Evolutionary conservation across 2,888 invertebrate species (phyloP).

Genomic region (Conops quadrifasciatus): DNA sequence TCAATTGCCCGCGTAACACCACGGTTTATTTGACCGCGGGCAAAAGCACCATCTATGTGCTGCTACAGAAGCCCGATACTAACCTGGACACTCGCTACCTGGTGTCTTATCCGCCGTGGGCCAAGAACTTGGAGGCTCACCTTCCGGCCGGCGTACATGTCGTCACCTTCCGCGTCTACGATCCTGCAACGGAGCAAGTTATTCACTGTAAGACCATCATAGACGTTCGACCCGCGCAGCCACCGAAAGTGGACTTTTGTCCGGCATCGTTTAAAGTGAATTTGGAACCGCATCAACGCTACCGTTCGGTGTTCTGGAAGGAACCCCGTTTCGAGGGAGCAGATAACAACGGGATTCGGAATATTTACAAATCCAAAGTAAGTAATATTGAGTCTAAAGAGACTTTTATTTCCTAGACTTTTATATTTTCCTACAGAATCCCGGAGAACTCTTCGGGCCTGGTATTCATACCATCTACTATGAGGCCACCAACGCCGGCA

Average conservation of each 20-base stretch:
- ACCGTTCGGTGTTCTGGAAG: conserved; percentile 71
- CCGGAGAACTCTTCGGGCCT: conserved; percentile 70
- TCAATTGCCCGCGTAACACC: conserved; percentile 73
- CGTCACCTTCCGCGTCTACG: conserved; percentile 70
- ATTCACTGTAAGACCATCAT: conserved; percentile 71
- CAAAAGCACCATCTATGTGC: conserved; percentile 57
- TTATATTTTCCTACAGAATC: conserved; percentile 64
- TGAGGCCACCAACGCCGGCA: conserved; percentile 72
- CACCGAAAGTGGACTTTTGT: conserved; percentile 70
- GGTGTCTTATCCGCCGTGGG: conserved; percentile 71
- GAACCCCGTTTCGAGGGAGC: conserved; percentile 73
- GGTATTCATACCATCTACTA: conserved; percentile 73
- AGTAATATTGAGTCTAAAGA: conserved; percentile 43
- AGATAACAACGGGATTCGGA: conserved; percentile 64
- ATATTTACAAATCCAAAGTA: conserved; percentile 71
- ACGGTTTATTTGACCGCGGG: conserved; percentile 68
- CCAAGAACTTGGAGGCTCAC: conserved; percentile 69
- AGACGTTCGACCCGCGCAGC: conserved; percentile 69
- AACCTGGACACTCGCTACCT: conserved; percentile 75
- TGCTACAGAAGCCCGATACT: conserved; percentile 69
- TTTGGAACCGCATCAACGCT: conserved; percentile 68
- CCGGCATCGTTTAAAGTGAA: conserved; percentile 71
- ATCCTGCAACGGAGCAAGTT: conserved; percentile 68
- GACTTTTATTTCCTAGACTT: neutral
- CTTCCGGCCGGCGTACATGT: conserved; percentile 70